A percentile compares a stretch with the other conserved stretches of the same genome.
phyloP scores from a whole-genome alignment of 2,888 invertebrate genomes.

The Coelinius sp. region DNA sequence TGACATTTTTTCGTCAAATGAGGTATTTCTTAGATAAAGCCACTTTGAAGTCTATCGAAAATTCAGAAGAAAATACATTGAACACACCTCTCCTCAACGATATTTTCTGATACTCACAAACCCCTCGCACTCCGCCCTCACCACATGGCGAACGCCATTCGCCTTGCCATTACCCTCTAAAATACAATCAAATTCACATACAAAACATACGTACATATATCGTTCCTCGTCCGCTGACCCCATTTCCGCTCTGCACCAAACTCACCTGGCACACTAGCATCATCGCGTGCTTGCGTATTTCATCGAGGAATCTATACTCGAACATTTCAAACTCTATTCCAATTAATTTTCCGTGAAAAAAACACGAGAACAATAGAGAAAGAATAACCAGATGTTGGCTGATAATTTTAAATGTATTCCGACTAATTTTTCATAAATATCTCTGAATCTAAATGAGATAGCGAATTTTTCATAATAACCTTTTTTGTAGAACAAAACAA shows the following conservation, averaged over 20 bases:
- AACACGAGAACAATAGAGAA: neutral
- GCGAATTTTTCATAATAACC: too few species aligned
- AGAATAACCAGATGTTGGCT: too few species aligned
- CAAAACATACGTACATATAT: neutral
- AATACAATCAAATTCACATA: constrained; percentile 19
- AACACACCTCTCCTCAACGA: neutral
- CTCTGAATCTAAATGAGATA: too few species aligned
- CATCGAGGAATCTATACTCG: neutral
- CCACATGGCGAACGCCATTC: neutral
- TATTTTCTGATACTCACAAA: neutral
- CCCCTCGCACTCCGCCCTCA: neutral
- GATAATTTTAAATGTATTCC: too few species aligned
- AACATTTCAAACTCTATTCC: neutral
- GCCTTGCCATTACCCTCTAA: constrained; percentile 10
- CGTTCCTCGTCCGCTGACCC: constrained; percentile 16
- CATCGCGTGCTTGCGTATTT: neutral
- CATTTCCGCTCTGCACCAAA: constrained; percentile 9
- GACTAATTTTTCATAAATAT: too few species aligned
- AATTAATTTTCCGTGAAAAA: constrained; percentile 4
- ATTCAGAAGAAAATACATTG: neutral
- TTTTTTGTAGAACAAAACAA: too few species aligned
- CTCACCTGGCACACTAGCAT: constrained; percentile 21
- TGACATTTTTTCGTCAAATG: too few species aligned
- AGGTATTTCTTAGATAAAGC: too few species aligned
- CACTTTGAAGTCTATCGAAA: too few species aligned